Conservation (phyloP, 2,797 vertebrate genomes). For the Semaprochilodus insignis region DNA sequence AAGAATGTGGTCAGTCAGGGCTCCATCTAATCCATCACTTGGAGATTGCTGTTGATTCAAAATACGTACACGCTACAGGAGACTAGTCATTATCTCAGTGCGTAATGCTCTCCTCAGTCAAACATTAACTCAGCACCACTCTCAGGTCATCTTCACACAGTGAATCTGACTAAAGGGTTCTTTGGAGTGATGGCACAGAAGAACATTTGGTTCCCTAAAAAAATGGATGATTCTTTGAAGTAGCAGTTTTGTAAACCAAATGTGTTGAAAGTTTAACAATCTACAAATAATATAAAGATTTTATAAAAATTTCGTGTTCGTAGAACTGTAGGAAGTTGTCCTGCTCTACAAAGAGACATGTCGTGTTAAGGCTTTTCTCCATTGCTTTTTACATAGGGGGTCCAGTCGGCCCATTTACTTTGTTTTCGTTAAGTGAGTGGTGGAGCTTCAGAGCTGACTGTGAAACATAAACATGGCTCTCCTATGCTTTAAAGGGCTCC, state of each 20-base stretch:
- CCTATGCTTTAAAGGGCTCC: background rate
- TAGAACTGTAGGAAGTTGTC: background rate
- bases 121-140: background rate
- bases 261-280: background rate
- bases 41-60: conserved; percentile 9
- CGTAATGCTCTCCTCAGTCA: conserved; percentile 5
- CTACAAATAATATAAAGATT: too few relatives aligned
- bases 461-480: conserved; percentile 19
- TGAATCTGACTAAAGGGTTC: background rate
- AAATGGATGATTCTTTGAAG: background rate
- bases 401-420: conserved; percentile 12
- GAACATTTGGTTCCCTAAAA: background rate
- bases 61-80: background rate
- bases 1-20: conserved; percentile 29
- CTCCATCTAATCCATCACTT: conserved; percentile 2
- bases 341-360: background rate
- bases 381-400: background rate
- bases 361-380: background rate
- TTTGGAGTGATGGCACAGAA: background rate
- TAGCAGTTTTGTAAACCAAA: background rate
- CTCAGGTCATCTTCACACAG: background rate
- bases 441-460: conserved; percentile 1
- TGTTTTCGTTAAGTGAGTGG: conserved; percentile 3
- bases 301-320: too few relatives aligned
- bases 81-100: background rate